Base-by-base conservation (phyloP, 2,888 invertebrate genomes). In the Deilephila porcellus region DNA sequence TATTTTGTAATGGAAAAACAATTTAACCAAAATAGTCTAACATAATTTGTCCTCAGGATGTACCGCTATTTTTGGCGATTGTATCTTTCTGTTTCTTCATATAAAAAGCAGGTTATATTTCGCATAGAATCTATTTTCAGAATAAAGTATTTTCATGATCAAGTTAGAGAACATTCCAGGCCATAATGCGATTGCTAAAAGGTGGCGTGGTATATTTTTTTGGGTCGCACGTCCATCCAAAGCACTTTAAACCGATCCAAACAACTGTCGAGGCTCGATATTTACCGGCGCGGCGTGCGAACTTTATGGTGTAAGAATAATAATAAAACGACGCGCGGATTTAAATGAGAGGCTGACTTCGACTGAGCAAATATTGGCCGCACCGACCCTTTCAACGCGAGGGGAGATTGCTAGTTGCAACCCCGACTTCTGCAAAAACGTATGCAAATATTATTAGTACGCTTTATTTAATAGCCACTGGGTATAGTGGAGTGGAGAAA, bases 261-360 rank as follows among this genome's bases (percentile, higher is more conserved):
- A 4, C n/a, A 56, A 6, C 56, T 56, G 56, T 56, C 19, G 56
- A 56, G 56, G 56, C 17, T 17, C 56, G 17, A 19, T n/a, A 56
- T 56, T 56, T n/a, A n/a, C n/a, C 56, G 19, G 56, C 17, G 17
- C 56, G 19, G 56, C 17, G 17, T 17, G 19, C 53, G n/a, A n/a
- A 56, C 19, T 74, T 63, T 71, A 64, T 74, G 45, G 19, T 25
- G 63, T 52, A 29, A 29, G 29, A 25, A 56, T n/a, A 56, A 45
- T 45, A 45, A 45, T 45, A 45, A 45, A 62, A 0, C 63, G 25
- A 37, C n/a, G 8, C 19, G 62, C 17, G 32, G 14, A 17, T n/a
- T 34, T 8, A 63, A 37, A 37, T 63, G 6, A 6, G 37, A 63
- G 56, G 56, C 56, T 56, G 56, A 56, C 56, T 56, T 56, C 14